Evolutionary conservation across 2,888 invertebrate genomes (phyloP).

Genomic region (Temnothorax rugatulus): DNA sequence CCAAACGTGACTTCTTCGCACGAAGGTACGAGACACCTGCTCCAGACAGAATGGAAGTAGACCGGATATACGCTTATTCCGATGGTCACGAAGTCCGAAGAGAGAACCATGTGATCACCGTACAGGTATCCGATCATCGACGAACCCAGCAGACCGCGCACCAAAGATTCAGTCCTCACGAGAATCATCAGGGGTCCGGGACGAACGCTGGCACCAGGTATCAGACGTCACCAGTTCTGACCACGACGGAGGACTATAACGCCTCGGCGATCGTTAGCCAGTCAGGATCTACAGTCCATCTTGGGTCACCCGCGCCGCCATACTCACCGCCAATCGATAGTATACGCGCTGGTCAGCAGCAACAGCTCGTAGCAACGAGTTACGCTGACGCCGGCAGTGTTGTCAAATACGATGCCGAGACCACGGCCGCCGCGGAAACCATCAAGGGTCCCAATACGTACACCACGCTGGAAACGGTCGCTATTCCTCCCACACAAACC

Average conservation of each 20-base stretch:
- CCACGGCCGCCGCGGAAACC: conserved; percentile 80
- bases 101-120: conserved; percentile 76
- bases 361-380: conserved; percentile 77
- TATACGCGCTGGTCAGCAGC: conserved; percentile 80
- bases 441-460: conserved; percentile 87
- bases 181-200: conserved; percentile 64
- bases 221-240: conserved; percentile 66
- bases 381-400: conserved; percentile 56
- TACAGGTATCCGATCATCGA: conserved; percentile 77
- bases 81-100: conserved; percentile 79
- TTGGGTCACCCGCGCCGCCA: conserved; percentile 84
- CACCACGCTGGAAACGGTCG: conserved; percentile 90
- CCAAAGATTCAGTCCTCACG: conserved; percentile 81
- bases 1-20: not conserved
- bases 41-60: conserved; percentile 80
- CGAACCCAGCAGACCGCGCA: conserved; percentile 72
- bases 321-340: conserved; percentile 85
- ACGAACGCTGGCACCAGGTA: conserved; percentile 48
- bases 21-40: conserved; percentile 81
- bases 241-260: conserved; percentile 80
- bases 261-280: conserved; percentile 83
- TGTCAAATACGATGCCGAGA: conserved; percentile 84
- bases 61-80: conserved; percentile 79
- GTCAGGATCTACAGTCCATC: conserved; percentile 85
- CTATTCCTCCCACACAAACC: conserved; percentile 86